Base-by-base conservation (phyloP, 2,888 invertebrate genomes). In the Caenorhabditis zanzibari region DNA sequence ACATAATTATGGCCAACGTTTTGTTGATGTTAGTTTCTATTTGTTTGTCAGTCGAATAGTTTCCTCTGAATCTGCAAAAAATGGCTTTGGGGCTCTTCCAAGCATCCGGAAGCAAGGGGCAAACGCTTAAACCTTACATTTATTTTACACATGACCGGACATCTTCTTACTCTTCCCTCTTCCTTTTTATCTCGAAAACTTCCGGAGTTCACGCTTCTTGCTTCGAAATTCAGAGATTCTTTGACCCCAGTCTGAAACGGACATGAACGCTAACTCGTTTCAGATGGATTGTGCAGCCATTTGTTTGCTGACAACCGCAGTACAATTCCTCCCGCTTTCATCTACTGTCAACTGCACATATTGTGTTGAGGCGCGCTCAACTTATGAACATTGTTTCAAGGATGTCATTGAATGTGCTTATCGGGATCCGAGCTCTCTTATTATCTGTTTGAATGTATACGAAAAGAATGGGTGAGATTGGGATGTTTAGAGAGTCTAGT, bases 341-440 rank as follows among this genome's bases (percentile, higher is more conserved):
- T 61, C 76, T 12, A 80, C 73, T 14, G 22, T 74, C 19, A 85
- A 82, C 38, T 88, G 89, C 73, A 82, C 77, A 14, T 89, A 86
- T 54, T 89, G 89, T 32, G 87, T 89, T 10, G 89, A 89, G 59
- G 79, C 86, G 14, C 61, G 89, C 0, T 89, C 89, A 0, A 85
- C 87, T 0, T 85, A 87, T 26, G 82, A 76, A 16, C 83, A 88
- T 44, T 89, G 89, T 41, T 89, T 88, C 81, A 86, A 87, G n/a
- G 85, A 89, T 59, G 87, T 89, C 16, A 84, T 89, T 12, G 89
- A 89, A 63, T 89, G 89, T 41, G 89, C 89, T 10, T 89, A 89
- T 44, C 73, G 86, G 22, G 89, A 89, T 77, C 89, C 89, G n/a
- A 79, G 80, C n/a, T 83, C 85, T 24, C 41, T 88, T 24, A 86